Evolutionary conservation across 2,113 vertebrate genomes (phyloP).

Genomic region (Columba livia): DNA sequence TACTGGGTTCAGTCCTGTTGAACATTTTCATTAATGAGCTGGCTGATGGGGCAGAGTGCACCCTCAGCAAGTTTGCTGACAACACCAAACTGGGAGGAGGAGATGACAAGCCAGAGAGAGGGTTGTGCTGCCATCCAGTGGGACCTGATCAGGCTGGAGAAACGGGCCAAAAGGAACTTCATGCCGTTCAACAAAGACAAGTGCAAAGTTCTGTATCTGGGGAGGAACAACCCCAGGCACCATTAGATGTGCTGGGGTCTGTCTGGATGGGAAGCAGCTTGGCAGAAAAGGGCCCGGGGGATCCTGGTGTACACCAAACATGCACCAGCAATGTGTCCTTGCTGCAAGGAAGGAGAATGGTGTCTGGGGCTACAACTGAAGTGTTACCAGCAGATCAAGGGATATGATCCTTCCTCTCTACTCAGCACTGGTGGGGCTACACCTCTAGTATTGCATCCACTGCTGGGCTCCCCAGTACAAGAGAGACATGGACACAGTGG

Average conservation of each 20-base stretch:
- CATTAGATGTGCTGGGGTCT: background rate
- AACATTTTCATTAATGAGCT: background rate
- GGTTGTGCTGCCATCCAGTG: background rate
- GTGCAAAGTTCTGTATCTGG: background rate
- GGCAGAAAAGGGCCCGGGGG: background rate
- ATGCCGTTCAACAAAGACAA: background rate
- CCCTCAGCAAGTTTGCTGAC: background rate
- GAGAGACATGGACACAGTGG: background rate
- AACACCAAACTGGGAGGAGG: no score
- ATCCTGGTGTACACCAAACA: background rate
- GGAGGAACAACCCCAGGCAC: background rate
- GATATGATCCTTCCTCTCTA: background rate
- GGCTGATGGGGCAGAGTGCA: background rate
- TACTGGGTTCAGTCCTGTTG: rapidly evolving
- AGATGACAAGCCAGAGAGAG: no score
- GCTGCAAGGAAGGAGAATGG: background rate
- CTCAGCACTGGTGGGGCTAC: background rate
- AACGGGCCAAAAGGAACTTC: background rate
- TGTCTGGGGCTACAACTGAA: background rate
- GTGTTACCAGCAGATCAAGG: background rate
- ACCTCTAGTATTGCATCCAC: background rate
- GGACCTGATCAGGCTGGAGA: background rate
- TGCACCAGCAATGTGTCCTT: background rate
- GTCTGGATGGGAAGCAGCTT: background rate
- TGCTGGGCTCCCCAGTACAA: background rate